These are phyloP conservation scores for Sympetrum striolatum DNA, from an alignment of 2,888 invertebrate genomes.

Conservation along the genomic window DNA sequence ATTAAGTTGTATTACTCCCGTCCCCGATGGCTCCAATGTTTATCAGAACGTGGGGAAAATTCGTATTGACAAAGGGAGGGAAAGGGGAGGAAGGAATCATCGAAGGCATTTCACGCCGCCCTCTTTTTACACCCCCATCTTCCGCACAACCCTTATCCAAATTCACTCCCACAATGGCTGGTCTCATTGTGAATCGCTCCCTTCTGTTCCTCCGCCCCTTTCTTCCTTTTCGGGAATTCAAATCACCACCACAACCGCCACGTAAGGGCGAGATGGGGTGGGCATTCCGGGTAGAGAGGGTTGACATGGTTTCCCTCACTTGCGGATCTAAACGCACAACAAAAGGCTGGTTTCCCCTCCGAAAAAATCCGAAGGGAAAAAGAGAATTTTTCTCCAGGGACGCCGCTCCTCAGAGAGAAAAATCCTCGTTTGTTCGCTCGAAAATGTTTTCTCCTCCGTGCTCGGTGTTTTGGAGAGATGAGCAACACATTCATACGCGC, in stretches of 20 bases:
- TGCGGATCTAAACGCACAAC: conserved; percentile 4
- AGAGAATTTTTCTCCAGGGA: background rate
- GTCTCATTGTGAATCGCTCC: conserved; percentile 14
- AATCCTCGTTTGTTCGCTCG: background rate
- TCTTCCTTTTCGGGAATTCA: conserved; percentile 22
- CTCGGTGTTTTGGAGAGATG: background rate
- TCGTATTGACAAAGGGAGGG: background rate
- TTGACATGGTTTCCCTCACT: conserved; percentile 28
- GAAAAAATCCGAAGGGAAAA: background rate
- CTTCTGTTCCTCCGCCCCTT: background rate
- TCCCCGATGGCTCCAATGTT: too few relatives aligned
- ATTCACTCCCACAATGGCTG: conserved; percentile 41
- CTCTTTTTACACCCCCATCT: background rate
- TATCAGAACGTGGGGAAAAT: too few relatives aligned
- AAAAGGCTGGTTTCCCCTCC: background rate
- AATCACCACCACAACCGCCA: background rate
- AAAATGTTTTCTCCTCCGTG: background rate
- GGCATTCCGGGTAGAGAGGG: background rate
- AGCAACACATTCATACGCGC: too few relatives aligned
- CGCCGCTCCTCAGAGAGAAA: background rate
- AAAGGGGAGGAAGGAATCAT: background rate
- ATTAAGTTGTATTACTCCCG: too few relatives aligned
- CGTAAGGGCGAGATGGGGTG: background rate
- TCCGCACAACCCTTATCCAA: conserved; percentile 17
- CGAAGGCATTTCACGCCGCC: conserved; percentile 18